Conservation (phyloP, 53 echinoderm and acorn worm genomes). For the Temnopleurus reevesii region DNA sequence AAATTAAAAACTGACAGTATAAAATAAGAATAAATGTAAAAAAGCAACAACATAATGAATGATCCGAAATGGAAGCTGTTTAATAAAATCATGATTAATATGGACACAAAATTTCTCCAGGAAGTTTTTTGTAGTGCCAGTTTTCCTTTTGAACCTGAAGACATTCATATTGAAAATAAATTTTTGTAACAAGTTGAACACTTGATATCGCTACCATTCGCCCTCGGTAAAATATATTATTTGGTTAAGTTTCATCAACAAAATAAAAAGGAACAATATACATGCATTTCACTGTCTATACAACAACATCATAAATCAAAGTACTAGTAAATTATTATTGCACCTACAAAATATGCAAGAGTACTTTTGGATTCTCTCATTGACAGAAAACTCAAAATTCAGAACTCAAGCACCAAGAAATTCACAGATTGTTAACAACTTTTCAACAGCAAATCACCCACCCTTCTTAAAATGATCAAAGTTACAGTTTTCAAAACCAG, state of each 20-base stretch:
- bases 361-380: neutral
- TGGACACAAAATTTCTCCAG: too few relatives aligned
- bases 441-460: neutral
- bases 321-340: conserved; percentile 1
- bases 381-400: neutral
- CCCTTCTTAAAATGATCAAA: neutral
- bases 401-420: conserved; percentile 4
- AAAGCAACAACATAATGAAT: too few relatives aligned
- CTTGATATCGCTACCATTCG: too few relatives aligned
- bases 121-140: too few relatives aligned
- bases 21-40: too few relatives aligned
- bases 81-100: too few relatives aligned
- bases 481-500: neutral
- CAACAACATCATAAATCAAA: neutral
- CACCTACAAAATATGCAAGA: neutral
- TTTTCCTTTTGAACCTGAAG: too few relatives aligned
- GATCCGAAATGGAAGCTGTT: too few relatives aligned
- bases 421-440: neutral
- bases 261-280: neutral
- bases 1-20: too few relatives aligned
- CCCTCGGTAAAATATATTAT: too few relatives aligned
- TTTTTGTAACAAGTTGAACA: too few relatives aligned
- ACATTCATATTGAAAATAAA: too few relatives aligned
- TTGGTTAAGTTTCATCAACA: neutral
- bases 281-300: neutral